Base-by-base conservation (phyloP, 2,888 invertebrate species). In the Ectemnius lituratus region DNA sequence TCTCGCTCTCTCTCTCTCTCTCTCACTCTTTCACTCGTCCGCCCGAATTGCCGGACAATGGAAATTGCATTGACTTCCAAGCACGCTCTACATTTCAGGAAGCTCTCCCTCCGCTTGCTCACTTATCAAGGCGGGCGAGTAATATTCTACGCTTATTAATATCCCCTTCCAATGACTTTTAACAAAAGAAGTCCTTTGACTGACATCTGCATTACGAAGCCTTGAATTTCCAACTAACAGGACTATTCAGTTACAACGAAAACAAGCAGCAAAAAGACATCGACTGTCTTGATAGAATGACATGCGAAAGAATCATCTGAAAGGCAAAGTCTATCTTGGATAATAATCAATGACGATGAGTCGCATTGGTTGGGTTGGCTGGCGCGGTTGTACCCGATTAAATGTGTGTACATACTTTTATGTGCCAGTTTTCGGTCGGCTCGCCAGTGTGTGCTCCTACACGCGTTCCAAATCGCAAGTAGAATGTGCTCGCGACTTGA, bases 401-500 rank as follows among this genome's bases (percentile, higher is more conserved):
- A 67, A 73, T 59, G 52, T 37, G 37, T 37, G 37, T 37, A 37
- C 37, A 37, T 6, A 37, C 8, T 37, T 37, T 37, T 37, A 37
- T 37, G 37, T 57, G 73, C 61, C 70, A 67, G 70, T 73, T 73
- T 68, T 69, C 67, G 59, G 45, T 20, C 56, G 46, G 63, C 63
- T 13, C 65, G 66, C 66, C 37, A 11, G 37, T 37, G 37, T 37
- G 37, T 11, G 37, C 37, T 64, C 60, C 75, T 64, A 71, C 72
- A 62, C 66, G 78, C 73, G 82, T 72, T 80, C 82, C 80, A 80
- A 82, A 82, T 82, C 79, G 79, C 74, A 76, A 80, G 76, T 76
- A 76, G 82, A 82, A 82, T 80, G 74, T 76, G 76, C 68, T 82
- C 76, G 76, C 68, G 68, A 76, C 75, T 76, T 37, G 52, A 16